Conservation (phyloP, 2,113 vertebrate genomes). For the Neolamprologus fasciatus region DNA sequence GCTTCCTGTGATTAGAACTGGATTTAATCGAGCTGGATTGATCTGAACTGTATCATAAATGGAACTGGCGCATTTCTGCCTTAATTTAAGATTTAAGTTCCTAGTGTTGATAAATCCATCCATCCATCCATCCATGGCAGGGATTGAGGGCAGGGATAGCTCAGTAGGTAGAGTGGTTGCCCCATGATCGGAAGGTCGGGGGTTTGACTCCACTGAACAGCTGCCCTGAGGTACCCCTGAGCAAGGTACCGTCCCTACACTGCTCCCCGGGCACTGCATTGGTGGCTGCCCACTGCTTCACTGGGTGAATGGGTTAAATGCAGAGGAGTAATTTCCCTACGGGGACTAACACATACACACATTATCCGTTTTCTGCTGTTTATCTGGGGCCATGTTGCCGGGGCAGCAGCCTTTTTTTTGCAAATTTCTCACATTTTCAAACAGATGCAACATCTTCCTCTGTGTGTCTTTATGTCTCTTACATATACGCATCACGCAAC, state of each 20-base stretch:
- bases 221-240: no score
- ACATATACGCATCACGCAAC: background rate
- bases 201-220: no score
- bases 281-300: no score
- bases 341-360: no score
- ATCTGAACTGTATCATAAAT: background rate
- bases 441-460: background rate
- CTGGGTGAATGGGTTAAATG: no score
- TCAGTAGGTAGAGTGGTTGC: no score
- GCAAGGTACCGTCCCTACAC: no score
- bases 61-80: rapidly evolving
- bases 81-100: background rate
- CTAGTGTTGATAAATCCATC: background rate
- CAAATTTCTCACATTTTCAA: background rate
- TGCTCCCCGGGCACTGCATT: rapidly evolving
- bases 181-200: no score
- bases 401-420: background rate
- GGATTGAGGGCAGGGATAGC: no score
- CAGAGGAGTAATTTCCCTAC: no score
- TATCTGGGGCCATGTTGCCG: background rate
- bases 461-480: background rate
- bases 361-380: background rate
- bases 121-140: no score
- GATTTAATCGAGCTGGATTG: background rate
- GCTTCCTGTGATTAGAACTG: background rate